Evolutionary conservation across 64 coral and sea anemone genomes (phyloP), one percentile per base, ranked within the genome.

Genomic region (Pocillopora verrucosa): DNA sequence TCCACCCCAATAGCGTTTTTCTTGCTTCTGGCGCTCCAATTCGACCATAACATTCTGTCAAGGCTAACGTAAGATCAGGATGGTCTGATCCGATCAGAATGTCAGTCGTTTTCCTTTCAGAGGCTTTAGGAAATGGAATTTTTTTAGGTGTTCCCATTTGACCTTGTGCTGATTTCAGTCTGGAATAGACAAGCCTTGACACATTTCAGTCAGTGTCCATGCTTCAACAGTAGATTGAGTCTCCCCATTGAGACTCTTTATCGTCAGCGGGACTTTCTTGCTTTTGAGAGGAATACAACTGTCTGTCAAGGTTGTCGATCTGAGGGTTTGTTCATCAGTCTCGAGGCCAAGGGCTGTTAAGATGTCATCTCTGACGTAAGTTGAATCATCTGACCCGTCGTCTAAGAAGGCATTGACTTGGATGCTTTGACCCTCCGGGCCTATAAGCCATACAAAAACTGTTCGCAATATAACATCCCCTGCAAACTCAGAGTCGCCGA

Each of bases 71-170:
- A 58, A 87, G 68, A 34, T 87, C 86, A 34, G 86, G 65, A 72
- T 87, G 35, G 72, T 87, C 86, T 74, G 86, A 73, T 59, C 86
- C 69, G 11, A 87, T 75, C 67, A 87, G 26, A 9, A 75, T 57
- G 70, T 87, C 69, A 16, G 75, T 72, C 13, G 64, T 69, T 19
- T 87, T 87, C n/a, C 86, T 30, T 30, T 30, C 30, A 30, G 30
- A 30, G 30, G 30, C 30, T 30, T 30, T 30, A 30, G 30, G 30
- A 30, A 30, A 30, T 30, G 30, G 30, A 30, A 30, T 30, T 30
- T 30, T 30, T 30, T 30, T 30, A 30, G 30, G 30, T 30, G 30
- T 30, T 30, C 30, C 30, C 30, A 30, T 30, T 30, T 30, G 30
- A 30, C 41, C 17, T 87, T 26, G 73, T 87, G 72, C 12, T 72